phyloP scores from a whole-genome alignment of 2,888 invertebrate genomes.

The Drosophila siamana region DNA sequence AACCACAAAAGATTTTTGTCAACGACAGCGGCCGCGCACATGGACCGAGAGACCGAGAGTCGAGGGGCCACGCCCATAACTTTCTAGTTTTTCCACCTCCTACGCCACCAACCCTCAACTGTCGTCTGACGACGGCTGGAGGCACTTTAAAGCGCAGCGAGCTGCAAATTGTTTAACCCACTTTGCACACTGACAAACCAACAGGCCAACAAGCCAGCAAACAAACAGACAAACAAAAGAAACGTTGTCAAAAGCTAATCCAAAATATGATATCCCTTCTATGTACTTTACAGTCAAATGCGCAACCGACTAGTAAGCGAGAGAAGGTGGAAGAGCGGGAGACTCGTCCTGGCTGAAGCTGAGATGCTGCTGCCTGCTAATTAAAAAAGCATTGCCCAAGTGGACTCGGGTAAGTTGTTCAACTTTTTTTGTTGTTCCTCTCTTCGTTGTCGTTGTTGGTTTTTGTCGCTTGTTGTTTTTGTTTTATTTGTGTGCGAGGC shows the following conservation, averaged over 20 bases:
- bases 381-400: slow-evolving; percentile 51
- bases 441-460: not conserved
- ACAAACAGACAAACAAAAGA: slow-evolving; percentile 16
- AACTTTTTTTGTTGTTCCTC: slow-evolving; percentile 5
- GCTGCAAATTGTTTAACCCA: slow-evolving; percentile 58
- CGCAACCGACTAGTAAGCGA: slow-evolving; percentile 37
- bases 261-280: slow-evolving; percentile 57
- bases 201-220: not conserved
- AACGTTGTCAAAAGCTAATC: slow-evolving; percentile 60
- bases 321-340: not conserved
- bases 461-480: slow-evolving; percentile 8
- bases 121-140: too few species aligned
- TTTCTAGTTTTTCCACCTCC: slow-evolving; percentile 22
- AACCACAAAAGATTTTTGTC: slow-evolving; percentile 78
- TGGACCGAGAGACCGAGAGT: not conserved
- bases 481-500: slow-evolving; percentile 15
- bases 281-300: slow-evolving; percentile 57
- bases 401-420: slow-evolving; percentile 52
- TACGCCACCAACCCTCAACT: too few species aligned
- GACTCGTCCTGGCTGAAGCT: slow-evolving; percentile 10
- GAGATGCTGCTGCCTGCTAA: slow-evolving; percentile 48
- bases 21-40: slow-evolving; percentile 31
- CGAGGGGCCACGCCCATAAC: slow-evolving; percentile 24
- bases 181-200: slow-evolving; percentile 39
- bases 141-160: slow-evolving; percentile 50